Evolutionary conservation across 1,140 invertebrate species (phyloP).

Genomic region (Dysdera silvatica): DNA sequence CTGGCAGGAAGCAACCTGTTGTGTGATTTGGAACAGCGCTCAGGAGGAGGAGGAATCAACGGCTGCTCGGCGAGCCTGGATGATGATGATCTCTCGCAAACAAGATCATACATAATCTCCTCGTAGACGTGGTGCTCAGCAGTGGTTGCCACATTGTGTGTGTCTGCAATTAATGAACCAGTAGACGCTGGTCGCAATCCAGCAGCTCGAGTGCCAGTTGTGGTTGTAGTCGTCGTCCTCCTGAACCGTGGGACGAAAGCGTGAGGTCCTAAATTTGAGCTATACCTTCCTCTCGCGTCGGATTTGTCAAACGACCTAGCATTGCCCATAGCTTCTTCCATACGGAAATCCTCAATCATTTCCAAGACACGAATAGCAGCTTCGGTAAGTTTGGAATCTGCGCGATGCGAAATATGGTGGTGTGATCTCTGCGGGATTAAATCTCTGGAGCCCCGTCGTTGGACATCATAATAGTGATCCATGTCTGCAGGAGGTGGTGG

Average conservation of each 20-base stretch:
- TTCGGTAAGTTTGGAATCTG: slow-evolving; percentile 23
- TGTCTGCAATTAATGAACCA: slow-evolving; percentile 14
- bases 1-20: slow-evolving; percentile 8
- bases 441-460: too few species aligned
- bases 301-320: too few species aligned
- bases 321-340: slow-evolving; percentile 25
- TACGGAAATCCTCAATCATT: slow-evolving; percentile 26
- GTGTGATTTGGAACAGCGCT: not conserved
- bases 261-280: too few species aligned
- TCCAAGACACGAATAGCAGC: slow-evolving; percentile 24
- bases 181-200: slow-evolving; percentile 19
- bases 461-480: too few species aligned
- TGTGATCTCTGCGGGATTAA: too few species aligned
- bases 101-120: slow-evolving; percentile 25
- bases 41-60: slow-evolving; percentile 3
- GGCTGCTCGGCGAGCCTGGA: not conserved
- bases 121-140: slow-evolving; percentile 27
- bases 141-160: slow-evolving; percentile 12
- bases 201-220: too few species aligned
- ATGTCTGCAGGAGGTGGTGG: too few species aligned
- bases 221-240: not conserved
- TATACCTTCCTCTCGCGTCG: too few species aligned
- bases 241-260: not conserved
- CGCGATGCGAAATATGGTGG: slow-evolving; percentile 6
- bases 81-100: slow-evolving; percentile 1